These are phyloP conservation scores for Abrostola triplasia DNA, from an alignment of 2,888 invertebrate species.

Conservation along the genomic window DNA sequence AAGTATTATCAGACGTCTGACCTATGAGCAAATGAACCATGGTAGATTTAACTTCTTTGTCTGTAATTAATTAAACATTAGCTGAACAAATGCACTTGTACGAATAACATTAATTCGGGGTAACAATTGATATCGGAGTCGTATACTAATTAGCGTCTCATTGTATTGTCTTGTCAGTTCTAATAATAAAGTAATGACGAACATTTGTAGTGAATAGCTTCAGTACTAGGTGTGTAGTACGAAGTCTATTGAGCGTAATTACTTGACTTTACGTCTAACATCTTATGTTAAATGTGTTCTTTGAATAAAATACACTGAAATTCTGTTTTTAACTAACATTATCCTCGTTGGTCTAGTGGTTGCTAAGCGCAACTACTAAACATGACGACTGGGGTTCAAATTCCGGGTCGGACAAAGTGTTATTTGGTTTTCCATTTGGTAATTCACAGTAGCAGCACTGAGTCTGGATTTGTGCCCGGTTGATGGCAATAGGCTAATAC, in stretches of 20 bases:
- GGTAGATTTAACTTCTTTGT: background rate
- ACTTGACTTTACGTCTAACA: slow-evolving; percentile 23
- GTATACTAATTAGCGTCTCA: slow-evolving; percentile 16
- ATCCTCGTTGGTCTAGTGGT: too few relatives aligned
- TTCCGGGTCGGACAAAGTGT: too few relatives aligned
- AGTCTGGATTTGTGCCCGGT: too few relatives aligned
- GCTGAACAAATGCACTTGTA: background rate
- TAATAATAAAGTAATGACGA: slow-evolving; percentile 32
- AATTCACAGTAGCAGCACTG: too few relatives aligned
- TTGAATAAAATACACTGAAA: background rate
- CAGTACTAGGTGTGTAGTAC: slow-evolving; percentile 28
- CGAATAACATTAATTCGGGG: background rate
- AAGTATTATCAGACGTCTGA: background rate
- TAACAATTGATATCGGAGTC: background rate
- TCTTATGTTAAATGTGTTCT: slow-evolving; percentile 12
- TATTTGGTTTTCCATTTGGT: too few relatives aligned
- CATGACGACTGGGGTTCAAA: too few relatives aligned
- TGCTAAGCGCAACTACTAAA: too few relatives aligned
- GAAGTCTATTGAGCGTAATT: slow-evolving; percentile 21
- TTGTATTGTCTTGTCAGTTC: slow-evolving; percentile 28
- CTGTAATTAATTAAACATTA: background rate
- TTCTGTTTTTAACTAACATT: too few relatives aligned
- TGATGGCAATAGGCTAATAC: too few relatives aligned
- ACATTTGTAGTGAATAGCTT: background rate
- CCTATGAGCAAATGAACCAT: background rate